Conservation (phyloP, 2,888 invertebrate species). For the Acanthacorydalis orientalis region DNA sequence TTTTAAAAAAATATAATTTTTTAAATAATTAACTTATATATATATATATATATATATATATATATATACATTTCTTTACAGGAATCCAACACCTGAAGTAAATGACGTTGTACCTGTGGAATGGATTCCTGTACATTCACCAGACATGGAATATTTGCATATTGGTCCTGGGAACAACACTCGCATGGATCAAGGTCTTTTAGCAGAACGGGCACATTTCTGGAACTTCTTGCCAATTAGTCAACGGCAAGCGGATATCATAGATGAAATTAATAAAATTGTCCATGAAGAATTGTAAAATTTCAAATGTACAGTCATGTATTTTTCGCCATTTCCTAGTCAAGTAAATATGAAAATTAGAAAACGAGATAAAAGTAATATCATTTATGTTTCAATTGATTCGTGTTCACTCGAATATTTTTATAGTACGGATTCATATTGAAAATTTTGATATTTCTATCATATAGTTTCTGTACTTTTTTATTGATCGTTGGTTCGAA, state of each 20-base stretch:
- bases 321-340: too few relatives aligned
- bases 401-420: too few relatives aligned
- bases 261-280: neutral
- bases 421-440: too few relatives aligned
- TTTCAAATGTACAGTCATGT: neutral
- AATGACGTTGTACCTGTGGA: slow-evolving; percentile 24
- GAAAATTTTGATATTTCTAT: too few relatives aligned
- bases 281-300: neutral
- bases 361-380: too few relatives aligned
- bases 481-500: too few relatives aligned
- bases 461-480: too few relatives aligned
- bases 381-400: too few relatives aligned
- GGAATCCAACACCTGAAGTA: slow-evolving; percentile 45
- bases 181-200: slow-evolving; percentile 32
- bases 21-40: neutral
- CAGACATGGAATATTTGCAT: slow-evolving; percentile 34
- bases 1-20: neutral
- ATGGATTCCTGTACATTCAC: slow-evolving; percentile 38
- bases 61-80: slow-evolving; percentile 26
- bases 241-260: slow-evolving; percentile 20
- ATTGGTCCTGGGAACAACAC: slow-evolving; percentile 30
- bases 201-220: slow-evolving; percentile 40
- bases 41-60: too few relatives aligned
- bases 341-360: too few relatives aligned
- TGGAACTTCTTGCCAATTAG: slow-evolving; percentile 40